Conservation (phyloP, 2,888 invertebrate species). For the Dryomyza anilis region DNA sequence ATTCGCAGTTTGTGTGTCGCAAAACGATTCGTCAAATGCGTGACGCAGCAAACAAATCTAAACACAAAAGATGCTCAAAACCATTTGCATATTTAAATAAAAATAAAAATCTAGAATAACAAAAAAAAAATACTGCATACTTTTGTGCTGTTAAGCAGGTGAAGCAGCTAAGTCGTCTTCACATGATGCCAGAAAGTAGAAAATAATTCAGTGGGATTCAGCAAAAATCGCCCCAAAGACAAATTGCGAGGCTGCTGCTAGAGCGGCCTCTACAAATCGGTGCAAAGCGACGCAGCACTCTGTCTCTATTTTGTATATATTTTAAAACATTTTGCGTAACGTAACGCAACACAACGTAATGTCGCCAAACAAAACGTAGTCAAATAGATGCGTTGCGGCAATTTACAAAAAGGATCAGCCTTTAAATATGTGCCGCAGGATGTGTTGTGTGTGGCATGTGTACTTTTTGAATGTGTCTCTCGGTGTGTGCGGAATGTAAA, state of each 20-base stretch:
- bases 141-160: no score
- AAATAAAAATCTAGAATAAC: no score
- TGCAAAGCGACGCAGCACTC: no score
- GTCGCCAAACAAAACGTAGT: constrained; percentile 8
- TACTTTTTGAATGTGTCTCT: neutral
- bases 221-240: no score
- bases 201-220: no score
- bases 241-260: no score
- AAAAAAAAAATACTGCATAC: no score
- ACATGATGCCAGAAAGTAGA: no score
- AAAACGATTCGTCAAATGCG: constrained; percentile 17
- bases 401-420: constrained; percentile 3
- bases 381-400: constrained; percentile 11
- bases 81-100: no score
- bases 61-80: neutral
- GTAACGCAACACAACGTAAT: neutral
- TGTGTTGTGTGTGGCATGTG: neutral
- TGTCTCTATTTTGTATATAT: no score
- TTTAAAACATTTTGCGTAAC: neutral
- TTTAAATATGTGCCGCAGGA: neutral
- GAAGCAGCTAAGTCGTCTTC: no score
- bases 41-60: neutral
- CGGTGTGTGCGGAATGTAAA: neutral
- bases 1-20: neutral
- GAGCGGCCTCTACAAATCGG: no score